Evolutionary conservation across 37 sponge, comb jelly and placozoan species (phyloP), one percentile per base, ranked within the genome.

Genomic region (Dysidea cf. avara): DNA sequence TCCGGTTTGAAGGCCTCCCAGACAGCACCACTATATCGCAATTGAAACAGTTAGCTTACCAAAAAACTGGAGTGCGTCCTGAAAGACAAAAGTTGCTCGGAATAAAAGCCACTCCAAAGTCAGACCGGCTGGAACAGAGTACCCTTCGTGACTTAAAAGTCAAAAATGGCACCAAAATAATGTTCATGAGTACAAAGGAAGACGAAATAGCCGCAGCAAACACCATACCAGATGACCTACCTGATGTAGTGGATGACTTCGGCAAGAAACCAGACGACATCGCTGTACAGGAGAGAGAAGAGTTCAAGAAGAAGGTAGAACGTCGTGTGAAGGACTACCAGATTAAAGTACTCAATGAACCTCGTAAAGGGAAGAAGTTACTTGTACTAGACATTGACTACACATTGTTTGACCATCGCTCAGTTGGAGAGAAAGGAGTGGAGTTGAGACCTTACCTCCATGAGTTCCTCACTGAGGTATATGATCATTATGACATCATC

Each of bases 111-210:
- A 13, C 48, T 7, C 18, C 58, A 77, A 67, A 49, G 6, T 52
- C 51, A 35, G 55, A 66, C 40, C 67, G 54, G 11, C 29, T 47
- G 5, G 78, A 66, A 28, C 54, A 64, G 7, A 39, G 54, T 17
- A 21, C 38, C 16, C 57, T 77, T 35, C 25, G 47, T 17, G 68
- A 77, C 24, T 35, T 77, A 30, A 43, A 48, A 21, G 47, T 77
- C 38, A 77, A 77, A 46, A 47, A 65, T 53, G 60, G 60, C 39
- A 46, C 49, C 35, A 77, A 77, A 46, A 64, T 77, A 22, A 77
- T 77, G 78, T 66, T 77, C 67, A 77, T 77, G 78, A 67, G 78
- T 12, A 66, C 78, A 20, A 25, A 67, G 55, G 78, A 77, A 49
- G 78, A 77, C 32, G 67, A 43, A 33, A 67, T 77, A 11, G 61